phyloP scores from a whole-genome alignment of 1,140 invertebrate species.

The Fopius arisanus region DNA sequence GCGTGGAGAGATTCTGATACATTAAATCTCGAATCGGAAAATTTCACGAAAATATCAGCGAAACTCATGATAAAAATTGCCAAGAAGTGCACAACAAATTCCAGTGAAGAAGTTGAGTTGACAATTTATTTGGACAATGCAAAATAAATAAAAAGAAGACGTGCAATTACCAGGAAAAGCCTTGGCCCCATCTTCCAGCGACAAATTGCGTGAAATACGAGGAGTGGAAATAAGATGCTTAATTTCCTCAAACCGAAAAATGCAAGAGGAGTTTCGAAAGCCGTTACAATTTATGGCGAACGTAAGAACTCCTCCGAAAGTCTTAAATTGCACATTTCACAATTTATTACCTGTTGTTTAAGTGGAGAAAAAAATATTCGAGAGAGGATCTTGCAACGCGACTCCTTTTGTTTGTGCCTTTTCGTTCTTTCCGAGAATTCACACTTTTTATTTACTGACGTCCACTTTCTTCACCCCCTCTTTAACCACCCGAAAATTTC shows the following conservation, averaged over 20 bases:
- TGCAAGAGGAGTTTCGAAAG: background rate
- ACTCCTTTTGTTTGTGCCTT: background rate
- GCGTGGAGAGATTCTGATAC: too few relatives aligned
- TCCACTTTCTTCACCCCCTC: constrained; percentile 2
- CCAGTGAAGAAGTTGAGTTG: too few relatives aligned
- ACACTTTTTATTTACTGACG: background rate
- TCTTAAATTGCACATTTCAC: background rate
- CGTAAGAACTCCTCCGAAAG: background rate
- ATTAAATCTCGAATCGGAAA: too few relatives aligned
- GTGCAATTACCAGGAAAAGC: background rate
- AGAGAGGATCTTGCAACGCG: too few relatives aligned
- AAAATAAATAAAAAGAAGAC: too few relatives aligned
- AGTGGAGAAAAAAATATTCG: background rate
- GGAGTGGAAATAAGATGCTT: background rate
- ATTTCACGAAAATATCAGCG: too few relatives aligned
- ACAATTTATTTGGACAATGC: too few relatives aligned
- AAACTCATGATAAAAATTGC: too few relatives aligned
- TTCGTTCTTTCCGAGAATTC: background rate
- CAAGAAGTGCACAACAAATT: too few relatives aligned
- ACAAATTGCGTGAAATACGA: background rate
- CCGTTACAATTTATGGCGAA: background rate
- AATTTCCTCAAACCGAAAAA: background rate
- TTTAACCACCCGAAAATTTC: constrained; percentile 4
- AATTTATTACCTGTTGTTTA: background rate
- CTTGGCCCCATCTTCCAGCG: background rate